A percentile compares a stretch with the other conserved stretches of the same genome.
Conservation (phyloP, 2,888 invertebrate genomes). For the Timema cristinae region DNA sequence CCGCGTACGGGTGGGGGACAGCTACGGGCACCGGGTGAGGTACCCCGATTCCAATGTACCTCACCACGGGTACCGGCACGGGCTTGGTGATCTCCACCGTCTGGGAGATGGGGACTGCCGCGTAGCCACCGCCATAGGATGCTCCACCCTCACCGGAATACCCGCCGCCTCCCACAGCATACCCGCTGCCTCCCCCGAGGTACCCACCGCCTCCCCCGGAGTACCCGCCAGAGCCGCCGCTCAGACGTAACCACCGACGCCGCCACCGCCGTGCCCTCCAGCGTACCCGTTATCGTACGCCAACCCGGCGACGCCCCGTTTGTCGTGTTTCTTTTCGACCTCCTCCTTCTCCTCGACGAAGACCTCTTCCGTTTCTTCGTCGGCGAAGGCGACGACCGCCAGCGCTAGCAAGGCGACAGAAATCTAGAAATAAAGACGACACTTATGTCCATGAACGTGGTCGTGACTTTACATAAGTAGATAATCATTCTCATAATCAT, state of each 20-base stretch:
- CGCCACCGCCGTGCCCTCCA: slow-evolving; percentile 18
- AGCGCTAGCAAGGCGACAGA: slow-evolving; percentile 15
- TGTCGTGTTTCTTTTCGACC: slow-evolving; percentile 19
- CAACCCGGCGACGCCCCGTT: slow-evolving; percentile 19
- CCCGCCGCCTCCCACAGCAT: not conserved
- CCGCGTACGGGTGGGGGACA: slow-evolving; percentile 28
- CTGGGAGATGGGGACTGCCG: slow-evolving; percentile 19
- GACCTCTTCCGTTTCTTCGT: not conserved
- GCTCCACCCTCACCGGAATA: not conserved
- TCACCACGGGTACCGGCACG: slow-evolving; percentile 26
- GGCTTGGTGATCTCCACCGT: slow-evolving; percentile 25
- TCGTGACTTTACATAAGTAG: too few relatives aligned
- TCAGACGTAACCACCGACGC: slow-evolving; percentile 9
- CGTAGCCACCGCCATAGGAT: slow-evolving; percentile 17
- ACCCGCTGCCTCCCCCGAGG: not conserved
- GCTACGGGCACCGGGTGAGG: slow-evolving; percentile 24
- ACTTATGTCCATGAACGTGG: too few relatives aligned
- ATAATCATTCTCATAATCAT: too few relatives aligned
- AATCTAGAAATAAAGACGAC: slow-evolving; percentile 16
- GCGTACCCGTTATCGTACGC: not conserved
- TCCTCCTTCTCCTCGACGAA: not conserved
- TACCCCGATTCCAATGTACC: slow-evolving; percentile 33
- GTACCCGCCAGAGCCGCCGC: not conserved
- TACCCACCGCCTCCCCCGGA: not conserved
- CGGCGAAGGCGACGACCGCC: slow-evolving; percentile 10